These are phyloP conservation scores for Sympetrum striolatum DNA, from an alignment of 2,888 invertebrate genomes.

Conservation along the genomic window DNA sequence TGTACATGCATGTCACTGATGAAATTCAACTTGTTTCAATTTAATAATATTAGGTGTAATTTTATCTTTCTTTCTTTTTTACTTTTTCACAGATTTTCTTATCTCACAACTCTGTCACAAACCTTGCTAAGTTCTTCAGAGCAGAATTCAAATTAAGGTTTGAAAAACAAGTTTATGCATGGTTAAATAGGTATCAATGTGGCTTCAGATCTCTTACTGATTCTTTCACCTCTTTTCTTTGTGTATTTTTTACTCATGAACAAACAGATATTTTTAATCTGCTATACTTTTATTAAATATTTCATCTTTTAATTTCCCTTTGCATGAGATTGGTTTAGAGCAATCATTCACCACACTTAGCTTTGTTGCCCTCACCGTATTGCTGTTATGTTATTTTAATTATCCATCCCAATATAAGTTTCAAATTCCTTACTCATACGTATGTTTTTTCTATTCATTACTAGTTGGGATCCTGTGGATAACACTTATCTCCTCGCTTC, in stretches of 20 bases:
- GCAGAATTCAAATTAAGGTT: constrained; percentile 48
- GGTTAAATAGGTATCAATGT: constrained; percentile 42
- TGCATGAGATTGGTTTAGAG: neutral
- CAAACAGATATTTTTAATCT: neutral
- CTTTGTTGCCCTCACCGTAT: constrained; percentile 22
- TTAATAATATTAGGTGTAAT: constrained; percentile 23
- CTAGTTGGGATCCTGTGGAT: no score
- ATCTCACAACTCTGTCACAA: constrained; percentile 50
- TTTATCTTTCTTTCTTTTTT: constrained; percentile 47
- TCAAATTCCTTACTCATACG: constrained; percentile 27
- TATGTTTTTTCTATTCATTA: constrained; percentile 45
- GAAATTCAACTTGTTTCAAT: neutral
- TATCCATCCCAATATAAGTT: constrained; percentile 43
- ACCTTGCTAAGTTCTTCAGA: constrained; percentile 49
- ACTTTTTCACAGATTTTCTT: constrained; percentile 50
- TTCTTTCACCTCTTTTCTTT: constrained; percentile 8
- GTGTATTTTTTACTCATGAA: neutral
- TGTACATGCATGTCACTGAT: no score
- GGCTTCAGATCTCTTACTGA: constrained; percentile 37
- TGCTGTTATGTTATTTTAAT: neutral
- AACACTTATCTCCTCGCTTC: no score
- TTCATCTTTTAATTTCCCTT: neutral
- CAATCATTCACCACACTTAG: neutral
- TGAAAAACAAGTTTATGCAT: constrained; percentile 45
- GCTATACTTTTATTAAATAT: neutral